Percentiles rank a stretch among this genome's conserved stretches.
Conservation (phyloP, 2,888 invertebrate species). For the Shargacucullia verbasci region DNA sequence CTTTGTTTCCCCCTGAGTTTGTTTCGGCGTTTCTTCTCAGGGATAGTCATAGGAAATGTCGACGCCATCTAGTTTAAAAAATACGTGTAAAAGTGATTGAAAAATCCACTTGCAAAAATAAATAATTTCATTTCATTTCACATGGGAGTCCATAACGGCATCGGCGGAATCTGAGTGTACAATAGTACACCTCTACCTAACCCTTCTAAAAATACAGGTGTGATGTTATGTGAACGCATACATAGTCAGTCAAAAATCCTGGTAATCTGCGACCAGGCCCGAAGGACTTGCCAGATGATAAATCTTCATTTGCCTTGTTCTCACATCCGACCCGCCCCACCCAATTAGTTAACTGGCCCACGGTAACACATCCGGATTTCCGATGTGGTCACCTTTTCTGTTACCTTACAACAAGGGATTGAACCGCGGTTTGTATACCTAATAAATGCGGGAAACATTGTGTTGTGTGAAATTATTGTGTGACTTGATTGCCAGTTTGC, state of each 20-base stretch:
- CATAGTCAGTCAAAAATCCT: conserved; percentile 49
- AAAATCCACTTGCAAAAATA: too few relatives aligned
- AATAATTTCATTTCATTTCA: too few relatives aligned
- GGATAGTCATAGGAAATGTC: too few relatives aligned
- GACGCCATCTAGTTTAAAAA: too few relatives aligned
- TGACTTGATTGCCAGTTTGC: conserved; percentile 13
- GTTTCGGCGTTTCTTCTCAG: too few relatives aligned
- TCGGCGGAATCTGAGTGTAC: too few relatives aligned
- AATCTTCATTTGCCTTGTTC: conserved; percentile 87
- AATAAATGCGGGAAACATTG: conserved; percentile 17
- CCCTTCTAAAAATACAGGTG: too few relatives aligned
- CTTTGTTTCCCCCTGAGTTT: too few relatives aligned
- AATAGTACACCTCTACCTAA: too few relatives aligned
- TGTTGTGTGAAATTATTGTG: conserved; percentile 3
- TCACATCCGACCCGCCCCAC: conserved; percentile 83
- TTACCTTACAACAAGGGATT: conserved; percentile 54
- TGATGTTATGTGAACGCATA: too few relatives aligned
- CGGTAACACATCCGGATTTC: conserved; percentile 73
- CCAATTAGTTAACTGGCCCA: conserved; percentile 78
- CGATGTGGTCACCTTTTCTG: conserved; percentile 81
- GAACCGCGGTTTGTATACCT: conserved; percentile 56
- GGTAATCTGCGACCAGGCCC: conserved; percentile 59
- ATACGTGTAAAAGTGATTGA: too few relatives aligned
- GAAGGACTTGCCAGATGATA: conserved; percentile 80
- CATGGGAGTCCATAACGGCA: too few relatives aligned